Evolutionary conservation across 2,888 invertebrate genomes (phyloP).

Genomic region (Polymixis lichenea): DNA sequence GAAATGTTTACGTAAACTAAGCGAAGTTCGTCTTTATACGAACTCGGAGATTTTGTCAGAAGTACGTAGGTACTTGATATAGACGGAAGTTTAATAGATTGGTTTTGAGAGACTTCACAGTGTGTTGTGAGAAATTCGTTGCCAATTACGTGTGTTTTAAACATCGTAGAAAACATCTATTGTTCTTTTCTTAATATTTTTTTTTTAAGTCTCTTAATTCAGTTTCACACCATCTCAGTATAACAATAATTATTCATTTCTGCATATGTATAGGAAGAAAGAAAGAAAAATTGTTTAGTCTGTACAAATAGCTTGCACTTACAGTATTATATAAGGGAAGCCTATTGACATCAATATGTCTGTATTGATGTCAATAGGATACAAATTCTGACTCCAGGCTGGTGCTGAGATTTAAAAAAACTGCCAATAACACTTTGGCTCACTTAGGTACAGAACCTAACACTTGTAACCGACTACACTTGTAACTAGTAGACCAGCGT

Average conservation of each 20-base stretch:
- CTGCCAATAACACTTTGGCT: not conserved
- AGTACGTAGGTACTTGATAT: constrained; percentile 6
- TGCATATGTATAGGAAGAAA: not conserved
- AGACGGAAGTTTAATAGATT: constrained; percentile 43
- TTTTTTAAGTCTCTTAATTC: too few relatives aligned
- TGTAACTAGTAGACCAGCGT: not conserved
- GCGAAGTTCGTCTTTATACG: constrained; percentile 45
- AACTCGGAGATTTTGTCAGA: constrained; percentile 44
- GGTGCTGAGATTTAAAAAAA: not conserved
- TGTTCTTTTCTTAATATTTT: too few relatives aligned
- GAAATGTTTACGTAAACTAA: constrained; percentile 64
- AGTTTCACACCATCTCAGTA: not conserved
- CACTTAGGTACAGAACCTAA: not conserved
- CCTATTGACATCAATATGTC: not conserved
- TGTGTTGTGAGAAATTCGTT: not conserved
- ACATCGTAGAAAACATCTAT: not conserved
- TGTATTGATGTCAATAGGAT: not conserved
- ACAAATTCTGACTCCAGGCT: not conserved
- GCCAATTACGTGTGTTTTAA: not conserved
- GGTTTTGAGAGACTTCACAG: constrained; percentile 19
- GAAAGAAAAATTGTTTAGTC: too few relatives aligned
- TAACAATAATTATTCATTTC: not conserved
- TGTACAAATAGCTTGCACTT: not conserved
- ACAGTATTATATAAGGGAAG: not conserved
- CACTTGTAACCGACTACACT: not conserved